Conservation (phyloP, 2,797 vertebrate species). For the Prionace glauca region DNA sequence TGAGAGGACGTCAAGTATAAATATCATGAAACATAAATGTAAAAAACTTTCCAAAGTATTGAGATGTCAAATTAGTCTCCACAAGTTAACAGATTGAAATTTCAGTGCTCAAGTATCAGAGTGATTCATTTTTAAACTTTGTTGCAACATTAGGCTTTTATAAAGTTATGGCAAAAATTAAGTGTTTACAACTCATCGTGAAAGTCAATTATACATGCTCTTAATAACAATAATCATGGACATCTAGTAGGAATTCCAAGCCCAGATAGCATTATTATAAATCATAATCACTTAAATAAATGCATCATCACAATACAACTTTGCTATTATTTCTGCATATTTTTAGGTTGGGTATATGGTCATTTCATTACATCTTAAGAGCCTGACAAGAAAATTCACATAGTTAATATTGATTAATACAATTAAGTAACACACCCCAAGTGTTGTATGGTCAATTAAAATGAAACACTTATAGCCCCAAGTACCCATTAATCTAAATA, state of each 20-base stretch:
- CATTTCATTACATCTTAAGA: constrained; percentile 55
- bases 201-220: constrained; percentile 54
- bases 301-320: constrained; percentile 58
- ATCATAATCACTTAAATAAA: constrained; percentile 65
- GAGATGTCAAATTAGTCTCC: neutral
- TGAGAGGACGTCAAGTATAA: neutral
- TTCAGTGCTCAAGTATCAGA: too few relatives aligned
- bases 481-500: neutral
- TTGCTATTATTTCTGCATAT: constrained; percentile 51
- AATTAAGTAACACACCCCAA: constrained; percentile 50
- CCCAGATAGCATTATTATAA: constrained; percentile 60
- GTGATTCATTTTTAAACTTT: neutral
- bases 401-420: constrained; percentile 55
- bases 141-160: neutral
- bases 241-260: constrained; percentile 62
- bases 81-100: neutral
- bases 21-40: neutral
- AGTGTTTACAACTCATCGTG: constrained; percentile 45
- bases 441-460: constrained; percentile 43
- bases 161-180: constrained; percentile 41
- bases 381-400: constrained; percentile 48
- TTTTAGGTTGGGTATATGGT: constrained; percentile 46
- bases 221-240: constrained; percentile 65
- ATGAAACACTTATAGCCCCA: neutral
- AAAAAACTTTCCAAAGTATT: neutral